These are phyloP conservation scores for Fulmarus glacialis DNA, from an alignment of 2,113 vertebrate species.

Conservation along the genomic window DNA sequence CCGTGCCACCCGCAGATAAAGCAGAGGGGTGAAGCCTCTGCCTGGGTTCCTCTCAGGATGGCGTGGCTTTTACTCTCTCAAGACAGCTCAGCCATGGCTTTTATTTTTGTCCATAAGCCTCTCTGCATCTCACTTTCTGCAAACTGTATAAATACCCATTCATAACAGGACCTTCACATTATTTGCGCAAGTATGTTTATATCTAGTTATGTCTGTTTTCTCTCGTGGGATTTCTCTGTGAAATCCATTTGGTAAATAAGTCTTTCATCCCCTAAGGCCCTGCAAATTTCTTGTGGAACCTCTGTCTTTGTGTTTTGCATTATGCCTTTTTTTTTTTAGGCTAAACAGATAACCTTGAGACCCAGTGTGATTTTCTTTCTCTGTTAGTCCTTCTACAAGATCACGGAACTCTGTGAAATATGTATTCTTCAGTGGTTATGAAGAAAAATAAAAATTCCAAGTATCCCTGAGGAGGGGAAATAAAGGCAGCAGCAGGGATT, in stretches of 20 bases:
- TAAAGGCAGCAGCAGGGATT: slow-evolving; percentile 69
- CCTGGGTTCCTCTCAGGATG: neutral
- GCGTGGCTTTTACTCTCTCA: neutral
- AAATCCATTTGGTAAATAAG: neutral
- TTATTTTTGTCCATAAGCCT: neutral
- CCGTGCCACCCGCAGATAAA: accelerated
- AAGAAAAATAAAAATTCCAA: slow-evolving; percentile 70
- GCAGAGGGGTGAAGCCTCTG: neutral
- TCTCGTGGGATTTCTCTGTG: neutral
- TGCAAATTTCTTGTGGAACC: slow-evolving; percentile 4
- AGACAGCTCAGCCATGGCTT: neutral
- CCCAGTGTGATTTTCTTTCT: neutral
- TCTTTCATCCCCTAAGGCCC: neutral
- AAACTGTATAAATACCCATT: neutral
- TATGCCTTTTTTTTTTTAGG: neutral
- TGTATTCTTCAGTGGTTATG: slow-evolving; percentile 7
- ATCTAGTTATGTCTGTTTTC: slow-evolving; percentile 10
- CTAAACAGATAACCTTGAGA: slow-evolving; percentile 57
- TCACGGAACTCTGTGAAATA: neutral
- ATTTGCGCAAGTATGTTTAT: neutral
- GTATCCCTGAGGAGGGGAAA: slow-evolving; percentile 60
- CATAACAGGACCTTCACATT: neutral
- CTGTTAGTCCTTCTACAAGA: neutral
- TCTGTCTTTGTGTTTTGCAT: neutral
- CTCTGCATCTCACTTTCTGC: neutral